Evolutionary conservation across 2,888 invertebrate species (phyloP).

Genomic region (Helleia helle): DNA sequence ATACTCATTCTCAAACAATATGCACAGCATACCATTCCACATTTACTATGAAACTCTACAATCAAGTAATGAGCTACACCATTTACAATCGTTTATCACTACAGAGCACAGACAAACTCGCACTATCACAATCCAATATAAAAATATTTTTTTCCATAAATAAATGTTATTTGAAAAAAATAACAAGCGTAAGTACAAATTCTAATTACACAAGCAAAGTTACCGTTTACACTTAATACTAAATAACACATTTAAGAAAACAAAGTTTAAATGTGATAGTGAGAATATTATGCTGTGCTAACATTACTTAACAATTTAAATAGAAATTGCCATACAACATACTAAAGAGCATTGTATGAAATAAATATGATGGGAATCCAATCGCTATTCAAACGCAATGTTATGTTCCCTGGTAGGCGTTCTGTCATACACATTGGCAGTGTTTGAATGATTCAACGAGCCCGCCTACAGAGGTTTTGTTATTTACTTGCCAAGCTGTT

Average conservation of each 20-base stretch:
- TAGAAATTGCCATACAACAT: background rate
- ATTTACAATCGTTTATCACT: background rate
- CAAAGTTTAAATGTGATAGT: background rate
- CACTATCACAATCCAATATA: constrained; percentile 43
- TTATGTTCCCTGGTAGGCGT: background rate
- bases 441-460: constrained; percentile 7
- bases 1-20: constrained; percentile 11
- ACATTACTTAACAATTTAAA: background rate
- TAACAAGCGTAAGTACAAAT: constrained; percentile 45
- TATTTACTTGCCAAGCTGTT: constrained; percentile 52
- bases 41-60: constrained; percentile 14
- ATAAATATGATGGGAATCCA: background rate
- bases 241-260: constrained; percentile 25
- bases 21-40: constrained; percentile 17
- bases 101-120: constrained; percentile 18
- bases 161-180: constrained; percentile 26
- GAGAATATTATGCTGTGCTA: background rate
- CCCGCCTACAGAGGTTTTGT: no score
- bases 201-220: constrained; percentile 17
- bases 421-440: constrained; percentile 8
- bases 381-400: background rate
- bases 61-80: constrained; percentile 13
- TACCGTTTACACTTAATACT: constrained; percentile 29
- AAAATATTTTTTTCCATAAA: constrained; percentile 14
- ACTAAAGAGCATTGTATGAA: background rate